A percentile compares a stretch with the other conserved stretches of the same genome.
Conservation (phyloP, 2,888 invertebrate species). For the Amaurobius ferox region DNA sequence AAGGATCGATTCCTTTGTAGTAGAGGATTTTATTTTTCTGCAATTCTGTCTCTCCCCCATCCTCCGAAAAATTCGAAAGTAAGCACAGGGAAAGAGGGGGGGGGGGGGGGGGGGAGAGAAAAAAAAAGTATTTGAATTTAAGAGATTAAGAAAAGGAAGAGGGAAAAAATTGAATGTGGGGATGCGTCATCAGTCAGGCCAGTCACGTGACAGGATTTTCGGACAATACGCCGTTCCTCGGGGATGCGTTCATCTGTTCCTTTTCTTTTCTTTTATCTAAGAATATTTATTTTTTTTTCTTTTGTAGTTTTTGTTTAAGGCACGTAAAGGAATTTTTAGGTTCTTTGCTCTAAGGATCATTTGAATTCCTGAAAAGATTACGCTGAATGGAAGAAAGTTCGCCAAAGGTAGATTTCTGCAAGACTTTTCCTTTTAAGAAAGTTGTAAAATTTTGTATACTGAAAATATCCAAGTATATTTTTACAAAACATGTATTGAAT, state of each 20-base stretch:
- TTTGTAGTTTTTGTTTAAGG: background rate
- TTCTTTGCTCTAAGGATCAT: background rate
- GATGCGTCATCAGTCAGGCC: conserved; percentile 50
- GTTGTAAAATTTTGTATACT: too few relatives aligned
- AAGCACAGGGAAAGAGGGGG: conserved; percentile 27
- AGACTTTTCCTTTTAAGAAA: too few relatives aligned
- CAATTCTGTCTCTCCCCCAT: conserved; percentile 10
- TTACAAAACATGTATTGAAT: too few relatives aligned
- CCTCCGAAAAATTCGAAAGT: conserved; percentile 30
- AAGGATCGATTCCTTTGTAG: conserved; percentile 6
- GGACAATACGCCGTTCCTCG: conserved; percentile 31
- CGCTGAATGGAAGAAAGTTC: too few relatives aligned
- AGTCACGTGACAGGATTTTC: conserved; percentile 53
- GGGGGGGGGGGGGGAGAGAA: background rate
- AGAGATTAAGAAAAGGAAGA: conserved; percentile 53
- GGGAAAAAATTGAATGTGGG: background rate
- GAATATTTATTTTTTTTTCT: background rate
- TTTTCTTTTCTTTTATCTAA: background rate
- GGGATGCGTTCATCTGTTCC: background rate
- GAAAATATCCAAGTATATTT: too few relatives aligned
- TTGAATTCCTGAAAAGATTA: background rate
- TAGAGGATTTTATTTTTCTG: conserved; percentile 17
- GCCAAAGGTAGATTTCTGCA: too few relatives aligned
- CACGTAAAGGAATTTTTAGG: background rate
- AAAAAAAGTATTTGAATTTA: conserved; percentile 61